These are phyloP conservation scores for Cliona cf. orientalis DNA, from an alignment of 37 sponge, comb jelly and placozoan genomes.

Conservation along the genomic window DNA sequence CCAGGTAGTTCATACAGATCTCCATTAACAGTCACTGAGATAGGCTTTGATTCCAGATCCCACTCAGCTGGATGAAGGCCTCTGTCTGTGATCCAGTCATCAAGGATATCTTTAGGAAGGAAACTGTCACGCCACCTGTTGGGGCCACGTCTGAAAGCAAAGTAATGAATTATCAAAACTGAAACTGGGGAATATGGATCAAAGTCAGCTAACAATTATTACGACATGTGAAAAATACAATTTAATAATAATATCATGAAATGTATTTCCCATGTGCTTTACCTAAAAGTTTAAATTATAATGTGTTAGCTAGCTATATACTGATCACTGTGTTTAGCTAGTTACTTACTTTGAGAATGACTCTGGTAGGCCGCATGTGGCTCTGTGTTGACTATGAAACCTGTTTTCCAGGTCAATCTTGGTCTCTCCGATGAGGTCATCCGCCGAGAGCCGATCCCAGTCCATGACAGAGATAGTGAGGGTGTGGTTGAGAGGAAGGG, in stretches of 20 bases:
- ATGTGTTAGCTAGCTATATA: too few species aligned
- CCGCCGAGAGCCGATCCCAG: slow-evolving; percentile 83
- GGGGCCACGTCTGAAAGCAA: slow-evolving; percentile 64
- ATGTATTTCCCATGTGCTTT: background rate
- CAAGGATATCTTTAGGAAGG: slow-evolving; percentile 81
- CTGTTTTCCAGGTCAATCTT: slow-evolving; percentile 97
- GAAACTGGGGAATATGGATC: too few species aligned
- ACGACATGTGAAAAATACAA: background rate
- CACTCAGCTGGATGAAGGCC: slow-evolving; percentile 62
- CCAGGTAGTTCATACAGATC: too few species aligned
- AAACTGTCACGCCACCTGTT: slow-evolving; percentile 87
- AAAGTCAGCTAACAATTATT: background rate
- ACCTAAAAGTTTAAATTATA: background rate
- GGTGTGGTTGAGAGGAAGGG: slow-evolving; percentile 83
- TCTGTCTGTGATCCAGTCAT: slow-evolving; percentile 58
- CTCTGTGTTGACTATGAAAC: slow-evolving; percentile 84
- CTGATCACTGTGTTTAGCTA: too few species aligned
- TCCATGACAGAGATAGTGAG: slow-evolving; percentile 88
- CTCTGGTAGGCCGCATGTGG: slow-evolving; percentile 88
- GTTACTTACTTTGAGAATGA: slow-evolving; percentile 83
- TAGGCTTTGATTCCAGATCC: background rate
- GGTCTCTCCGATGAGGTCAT: slow-evolving; percentile 98
- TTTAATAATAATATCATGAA: background rate
- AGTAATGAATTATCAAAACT: background rate
- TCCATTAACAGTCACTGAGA: slow-evolving; percentile 52